Evolutionary conservation across 92 coral and sea anemone species (phyloP), one percentile per base, ranked within the genome.

Genomic region (Zoanthus sansibaricus): DNA sequence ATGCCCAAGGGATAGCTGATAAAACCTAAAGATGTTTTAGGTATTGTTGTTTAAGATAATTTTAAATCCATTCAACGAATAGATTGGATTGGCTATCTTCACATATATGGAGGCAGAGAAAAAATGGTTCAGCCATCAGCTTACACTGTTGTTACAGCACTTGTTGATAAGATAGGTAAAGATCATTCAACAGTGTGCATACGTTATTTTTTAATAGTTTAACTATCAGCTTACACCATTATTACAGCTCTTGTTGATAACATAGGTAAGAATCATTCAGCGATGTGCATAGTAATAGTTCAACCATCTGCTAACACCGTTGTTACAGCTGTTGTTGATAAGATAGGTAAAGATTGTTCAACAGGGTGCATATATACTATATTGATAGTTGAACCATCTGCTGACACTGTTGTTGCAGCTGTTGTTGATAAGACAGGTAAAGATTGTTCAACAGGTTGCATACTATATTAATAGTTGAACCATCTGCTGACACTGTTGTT

Each of bases 141-240:
- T 71, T 91, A 91, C 76, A 91, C 94, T 33, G 92, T 91, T 72
- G 94, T 91, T 45, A 91, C 94, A 11, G 94, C 94, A 7, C 92
- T 91, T 16, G 94, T 91, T 30, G 94, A 91, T 48, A 91, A 88
- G 54, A 91, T 91, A 48, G 94, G 94, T 91, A 55, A 68, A 71
- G 32, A 13, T 7, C 1, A 31, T 11, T 9, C 14, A 51, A 33
- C 6, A 62, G 21, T 20, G 3, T 17, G 20, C 31, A 16, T 62
- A 75, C 70, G 0, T 25, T 25, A 25, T 25, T 25, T 25, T 37
- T 2, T 37, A 37, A 46, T 83, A 47, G 72, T 44, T 6, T 75
- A 77, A 0, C 89, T 82, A 8, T 88, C 94, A 30, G 87, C 92
- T 70, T 88, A 91, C 71, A 84, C 90, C 31, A 88, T 88, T 77